Evolutionary conservation across 2,797 vertebrate species (phyloP).

Genomic region (Falco biarmicus): DNA sequence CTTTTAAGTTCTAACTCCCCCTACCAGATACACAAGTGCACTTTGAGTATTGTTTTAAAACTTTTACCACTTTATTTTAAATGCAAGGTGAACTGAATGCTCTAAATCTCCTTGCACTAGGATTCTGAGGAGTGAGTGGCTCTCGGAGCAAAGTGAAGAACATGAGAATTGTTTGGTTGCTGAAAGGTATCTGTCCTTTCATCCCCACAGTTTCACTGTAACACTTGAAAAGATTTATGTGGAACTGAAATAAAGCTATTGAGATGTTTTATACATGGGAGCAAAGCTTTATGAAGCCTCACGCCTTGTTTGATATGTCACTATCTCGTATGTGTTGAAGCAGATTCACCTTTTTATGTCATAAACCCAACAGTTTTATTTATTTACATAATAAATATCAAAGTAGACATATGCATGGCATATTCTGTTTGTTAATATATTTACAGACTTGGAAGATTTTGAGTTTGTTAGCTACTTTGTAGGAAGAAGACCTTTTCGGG

Average conservation of each 20-base stretch:
- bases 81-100: not conserved
- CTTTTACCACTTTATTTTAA: not conserved
- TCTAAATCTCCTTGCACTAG: not conserved
- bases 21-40: not conserved
- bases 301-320: not conserved
- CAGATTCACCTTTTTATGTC: not conserved
- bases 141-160: not conserved
- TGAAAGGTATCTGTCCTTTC: not conserved
- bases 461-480: not conserved
- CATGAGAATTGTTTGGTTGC: not conserved
- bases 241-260: not conserved
- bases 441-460: not conserved
- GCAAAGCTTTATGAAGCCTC: not conserved
- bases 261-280: not conserved
- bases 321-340: not conserved
- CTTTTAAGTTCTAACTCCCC: not conserved
- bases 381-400: not conserved
- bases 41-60: not conserved
- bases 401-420: not conserved
- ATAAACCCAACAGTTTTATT: not conserved
- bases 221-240: not conserved
- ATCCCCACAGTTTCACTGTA: not conserved
- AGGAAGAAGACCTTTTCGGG: not conserved
- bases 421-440: not conserved
- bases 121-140: not conserved